phyloP scores from a whole-genome alignment of 2,797 vertebrate genomes.

The Poeciliopsis infans region DNA sequence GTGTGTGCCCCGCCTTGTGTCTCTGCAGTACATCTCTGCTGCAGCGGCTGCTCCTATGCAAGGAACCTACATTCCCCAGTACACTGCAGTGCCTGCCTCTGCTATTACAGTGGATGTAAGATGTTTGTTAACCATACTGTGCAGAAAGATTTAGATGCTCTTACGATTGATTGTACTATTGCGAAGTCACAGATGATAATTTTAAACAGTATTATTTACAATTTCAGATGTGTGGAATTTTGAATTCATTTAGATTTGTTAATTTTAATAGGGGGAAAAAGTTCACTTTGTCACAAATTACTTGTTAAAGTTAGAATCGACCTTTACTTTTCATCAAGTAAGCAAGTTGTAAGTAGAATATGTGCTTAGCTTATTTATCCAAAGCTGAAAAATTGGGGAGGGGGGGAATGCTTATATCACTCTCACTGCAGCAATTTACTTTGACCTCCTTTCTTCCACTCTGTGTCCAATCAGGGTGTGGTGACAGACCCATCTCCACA shows the following conservation, averaged over 20 bases:
- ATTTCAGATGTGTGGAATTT: background rate
- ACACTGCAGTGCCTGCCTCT: conserved; percentile 99
- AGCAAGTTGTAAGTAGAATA: background rate
- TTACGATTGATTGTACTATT: too few species aligned
- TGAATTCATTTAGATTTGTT: background rate
- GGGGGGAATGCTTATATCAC: background rate
- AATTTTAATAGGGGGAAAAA: background rate
- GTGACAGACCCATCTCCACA: conserved; percentile 94
- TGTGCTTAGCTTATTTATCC: background rate
- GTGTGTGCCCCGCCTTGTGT: conserved; percentile 18
- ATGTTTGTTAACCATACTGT: conserved; percentile 17
- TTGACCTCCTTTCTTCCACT: conserved; percentile 4
- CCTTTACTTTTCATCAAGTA: background rate
- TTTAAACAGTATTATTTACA: background rate
- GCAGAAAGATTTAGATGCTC: background rate
- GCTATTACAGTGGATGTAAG: conserved; percentile 99
- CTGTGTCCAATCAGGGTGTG: conserved; percentile 85
- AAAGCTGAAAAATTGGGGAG: background rate
- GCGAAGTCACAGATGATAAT: background rate
- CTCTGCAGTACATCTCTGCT: conserved; percentile 96
- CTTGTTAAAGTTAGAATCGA: background rate
- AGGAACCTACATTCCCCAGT: conserved; percentile 99
- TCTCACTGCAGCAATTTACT: background rate
- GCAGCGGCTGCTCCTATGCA: conserved; percentile 98
- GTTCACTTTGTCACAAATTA: background rate